Conservation (phyloP, 2,113 vertebrate species). For the Cinclus mexicanus region DNA sequence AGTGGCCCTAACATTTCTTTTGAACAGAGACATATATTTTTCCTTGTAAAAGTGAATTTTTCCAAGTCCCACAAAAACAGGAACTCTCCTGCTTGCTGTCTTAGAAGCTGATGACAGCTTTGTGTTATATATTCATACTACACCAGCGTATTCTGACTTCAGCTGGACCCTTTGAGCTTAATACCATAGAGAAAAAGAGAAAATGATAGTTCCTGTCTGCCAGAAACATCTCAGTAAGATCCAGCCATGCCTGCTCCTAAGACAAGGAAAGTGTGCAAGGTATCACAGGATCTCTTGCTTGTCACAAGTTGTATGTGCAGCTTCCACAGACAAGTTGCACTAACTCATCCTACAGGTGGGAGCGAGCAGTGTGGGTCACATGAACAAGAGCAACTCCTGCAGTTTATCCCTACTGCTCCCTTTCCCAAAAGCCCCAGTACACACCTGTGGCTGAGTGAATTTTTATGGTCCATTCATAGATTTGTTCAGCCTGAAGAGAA, state of each 20-base stretch:
- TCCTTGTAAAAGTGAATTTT: background rate
- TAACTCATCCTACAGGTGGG: background rate
- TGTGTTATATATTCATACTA: background rate
- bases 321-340: background rate
- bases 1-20: background rate
- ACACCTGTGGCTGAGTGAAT: background rate
- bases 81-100: background rate
- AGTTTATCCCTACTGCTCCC: background rate
- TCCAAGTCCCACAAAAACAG: background rate
- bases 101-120: background rate
- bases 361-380: background rate
- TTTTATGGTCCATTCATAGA: background rate
- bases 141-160: background rate
- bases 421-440: background rate
- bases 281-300: background rate
- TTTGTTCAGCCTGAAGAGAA: background rate
- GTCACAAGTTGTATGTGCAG: background rate
- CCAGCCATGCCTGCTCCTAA: background rate
- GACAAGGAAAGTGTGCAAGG: background rate
- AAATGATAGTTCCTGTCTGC: background rate
- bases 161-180: background rate
- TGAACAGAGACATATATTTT: background rate
- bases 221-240: background rate
- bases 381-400: background rate
- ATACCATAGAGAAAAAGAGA: background rate